These are phyloP conservation scores for Holotrichia oblita DNA, from an alignment of 1,140 invertebrate genomes.

Conservation along the genomic window DNA sequence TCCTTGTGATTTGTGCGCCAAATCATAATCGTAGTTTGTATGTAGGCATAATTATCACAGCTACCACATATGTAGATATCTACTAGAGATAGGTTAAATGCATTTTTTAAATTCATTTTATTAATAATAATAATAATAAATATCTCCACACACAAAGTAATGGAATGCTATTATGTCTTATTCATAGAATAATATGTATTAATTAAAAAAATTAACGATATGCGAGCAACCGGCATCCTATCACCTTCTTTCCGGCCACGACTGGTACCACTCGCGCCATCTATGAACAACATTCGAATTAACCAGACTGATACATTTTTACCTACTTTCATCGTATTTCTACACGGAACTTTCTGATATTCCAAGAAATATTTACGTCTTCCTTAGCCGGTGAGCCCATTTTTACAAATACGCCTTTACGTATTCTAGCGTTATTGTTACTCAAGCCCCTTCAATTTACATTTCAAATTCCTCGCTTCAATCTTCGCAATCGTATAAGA, in stretches of 20 bases:
- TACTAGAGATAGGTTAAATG: too few species aligned
- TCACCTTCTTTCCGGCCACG: background rate
- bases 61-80: too few species aligned
- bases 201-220: too few species aligned
- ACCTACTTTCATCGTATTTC: background rate
- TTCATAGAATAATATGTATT: too few species aligned
- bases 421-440: conserved; percentile 31
- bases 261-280: background rate
- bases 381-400: background rate
- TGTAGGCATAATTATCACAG: too few species aligned
- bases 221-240: too few species aligned
- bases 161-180: too few species aligned
- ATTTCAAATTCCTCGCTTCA: conserved; percentile 29
- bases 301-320: background rate
- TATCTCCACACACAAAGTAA: too few species aligned
- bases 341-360: background rate
- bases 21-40: too few species aligned
- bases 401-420: conserved; percentile 19
- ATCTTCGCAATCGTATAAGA: conserved; percentile 15
- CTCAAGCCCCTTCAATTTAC: conserved; percentile 27
- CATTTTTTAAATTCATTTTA: too few species aligned
- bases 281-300: background rate
- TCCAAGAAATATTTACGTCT: conserved; percentile 2
- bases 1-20: too few species aligned
- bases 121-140: too few species aligned